Base-by-base conservation (phyloP, 2,797 vertebrate species). In the Salmo trutta region DNA sequence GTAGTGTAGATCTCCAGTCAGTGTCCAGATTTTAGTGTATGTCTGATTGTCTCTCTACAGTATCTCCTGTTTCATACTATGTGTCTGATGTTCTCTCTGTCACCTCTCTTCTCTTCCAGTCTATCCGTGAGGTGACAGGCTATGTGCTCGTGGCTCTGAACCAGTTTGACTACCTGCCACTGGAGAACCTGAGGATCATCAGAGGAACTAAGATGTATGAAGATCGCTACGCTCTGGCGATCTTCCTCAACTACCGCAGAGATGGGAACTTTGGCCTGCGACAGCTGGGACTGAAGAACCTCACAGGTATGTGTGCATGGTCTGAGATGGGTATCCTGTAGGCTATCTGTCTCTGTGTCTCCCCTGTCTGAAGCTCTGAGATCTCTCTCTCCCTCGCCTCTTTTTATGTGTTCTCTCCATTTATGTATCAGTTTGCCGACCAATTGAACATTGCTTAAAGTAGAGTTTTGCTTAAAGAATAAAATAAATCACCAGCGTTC, bases 201-300 rank as follows among this genome's bases (percentile, higher is more conserved):
- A 94, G 98, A 10, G 98, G 98, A 14, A 99, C 95, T 69, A 98
- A 97, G 82, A 93, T 99, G 52, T 99, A 99, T 0, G 98, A 99
- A 77, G 97, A 98, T 77, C 95, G 95, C 15, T 99, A 99, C n/a
- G 96, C 97, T 0, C 89, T 99, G 73, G 95, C 97, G 0, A 95
- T 99, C 85, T 99, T 99, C 90, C 95, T 99, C 6, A 99, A 99
- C 94, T 99, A 99, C 93, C 96, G 96, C 75, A 96, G 97, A 72
- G 97, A 98, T 75, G 97, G 97, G 0, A 97, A 96, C 92, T 97
- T 96, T 2, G 98, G 98, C 27, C 95, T 99, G 65, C 95, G 97
- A 52, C 96, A 97, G 82, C 91, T 99, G 69, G 97, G 98, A 41
- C 83, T 99, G 83, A 97, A 94, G 82, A 99, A 98, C 80, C 93